Conservation (phyloP, 2,113 vertebrate species). For the Falco punctatus region DNA sequence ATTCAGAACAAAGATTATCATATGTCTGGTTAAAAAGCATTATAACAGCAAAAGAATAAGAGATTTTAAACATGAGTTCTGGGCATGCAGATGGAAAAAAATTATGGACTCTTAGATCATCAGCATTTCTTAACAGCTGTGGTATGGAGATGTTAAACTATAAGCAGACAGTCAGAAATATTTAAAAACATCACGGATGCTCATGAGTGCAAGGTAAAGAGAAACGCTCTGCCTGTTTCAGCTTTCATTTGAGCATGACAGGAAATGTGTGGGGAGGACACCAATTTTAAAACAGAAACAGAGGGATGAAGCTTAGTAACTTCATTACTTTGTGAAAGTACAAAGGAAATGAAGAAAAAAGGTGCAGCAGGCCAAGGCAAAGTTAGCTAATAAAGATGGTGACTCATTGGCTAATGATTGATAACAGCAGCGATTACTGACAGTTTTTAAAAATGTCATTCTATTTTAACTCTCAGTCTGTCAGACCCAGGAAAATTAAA, state of each 20-base stretch:
- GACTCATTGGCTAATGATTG: neutral
- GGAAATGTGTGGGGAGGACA: neutral
- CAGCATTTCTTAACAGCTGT: neutral
- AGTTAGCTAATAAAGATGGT: neutral
- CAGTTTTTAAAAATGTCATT: slow-evolving; percentile 10
- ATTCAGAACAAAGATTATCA: neutral
- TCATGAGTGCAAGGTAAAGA: neutral
- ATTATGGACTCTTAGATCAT: neutral
- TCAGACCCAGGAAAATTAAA: slow-evolving; percentile 30
- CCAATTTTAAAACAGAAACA: neutral
- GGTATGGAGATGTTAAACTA: neutral
- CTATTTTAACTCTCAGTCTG: slow-evolving; percentile 17
- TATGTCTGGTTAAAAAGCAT: neutral
- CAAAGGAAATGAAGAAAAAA: slow-evolving; percentile 12
- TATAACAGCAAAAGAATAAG: neutral
- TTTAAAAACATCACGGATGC: neutral
- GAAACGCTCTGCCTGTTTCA: neutral
- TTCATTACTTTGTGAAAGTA: neutral
- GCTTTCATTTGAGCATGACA: neutral
- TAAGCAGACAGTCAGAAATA: neutral
- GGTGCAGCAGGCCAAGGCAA: neutral
- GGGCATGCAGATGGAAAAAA: neutral
- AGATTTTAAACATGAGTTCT: neutral
- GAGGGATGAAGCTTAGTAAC: neutral
- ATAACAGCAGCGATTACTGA: neutral